These are phyloP conservation scores for Pogonomyrmex californicus DNA, from an alignment of 1,140 invertebrate genomes.

Conservation along the genomic window DNA sequence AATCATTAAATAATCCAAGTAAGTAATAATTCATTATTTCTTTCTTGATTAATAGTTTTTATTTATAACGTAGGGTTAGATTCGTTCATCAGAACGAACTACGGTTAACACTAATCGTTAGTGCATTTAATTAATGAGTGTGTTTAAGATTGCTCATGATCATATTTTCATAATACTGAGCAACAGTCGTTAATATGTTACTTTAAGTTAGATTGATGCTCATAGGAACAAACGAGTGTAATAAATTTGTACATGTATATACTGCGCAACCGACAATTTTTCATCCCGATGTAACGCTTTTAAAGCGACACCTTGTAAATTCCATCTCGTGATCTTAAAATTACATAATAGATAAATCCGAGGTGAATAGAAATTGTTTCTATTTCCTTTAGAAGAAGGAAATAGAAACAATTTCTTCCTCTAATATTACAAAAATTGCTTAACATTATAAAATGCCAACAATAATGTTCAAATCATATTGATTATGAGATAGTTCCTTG, in stretches of 20 bases:
- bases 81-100: background rate
- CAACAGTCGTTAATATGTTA: constrained; percentile 1
- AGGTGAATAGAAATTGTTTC: background rate
- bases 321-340: background rate
- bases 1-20: background rate
- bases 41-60: background rate
- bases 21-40: constrained; percentile 6
- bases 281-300: background rate
- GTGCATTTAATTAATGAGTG: background rate
- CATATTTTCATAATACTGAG: constrained; percentile 27
- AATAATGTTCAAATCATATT: constrained; percentile 37
- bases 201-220: background rate
- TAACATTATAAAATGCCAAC: constrained; percentile 48
- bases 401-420: constrained; percentile 40
- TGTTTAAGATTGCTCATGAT: background rate
- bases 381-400: background rate
- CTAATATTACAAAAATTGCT: constrained; percentile 30
- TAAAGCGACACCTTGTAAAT: constrained; percentile 8
- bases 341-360: background rate
- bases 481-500: constrained; percentile 14
- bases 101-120: constrained; percentile 11
- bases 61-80: background rate
- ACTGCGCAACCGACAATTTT: background rate
- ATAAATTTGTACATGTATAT: background rate
- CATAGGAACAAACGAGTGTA: background rate